Evolutionary conservation across 1,140 invertebrate species (phyloP), one percentile per base, ranked within the genome.

Genomic region (Calliphora vicina): DNA sequence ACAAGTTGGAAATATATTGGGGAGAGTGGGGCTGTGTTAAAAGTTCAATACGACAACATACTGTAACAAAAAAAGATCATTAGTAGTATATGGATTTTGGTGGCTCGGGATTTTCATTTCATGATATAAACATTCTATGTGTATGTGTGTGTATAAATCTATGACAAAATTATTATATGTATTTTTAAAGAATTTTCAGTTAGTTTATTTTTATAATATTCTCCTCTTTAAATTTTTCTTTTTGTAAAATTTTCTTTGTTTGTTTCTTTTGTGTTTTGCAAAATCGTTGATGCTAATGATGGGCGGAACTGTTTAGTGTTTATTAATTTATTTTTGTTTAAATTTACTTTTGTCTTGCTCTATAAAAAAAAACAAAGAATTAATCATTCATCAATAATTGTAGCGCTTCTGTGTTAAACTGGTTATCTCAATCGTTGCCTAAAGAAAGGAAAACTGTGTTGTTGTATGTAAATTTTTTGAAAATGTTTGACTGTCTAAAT

Each of bases 261-360:
- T n/a, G n/a, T n/a, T n/a, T n/a, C n/a, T n/a, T 78, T 74, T 78
- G 35, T 43, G 13, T 42, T 27, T 12, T 76, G 27, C 20, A 26
- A 78, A 78, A 78, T 78, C 74, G 73, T 76, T 76, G 74, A 78
- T 45, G 35, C n/a, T 78, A 43, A 78, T 78, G 74, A 78, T 78
- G 74, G 74, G 74, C 74, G 74, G 74, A 78, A 43, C 74, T 78
- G 74, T 78, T 78, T 43, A 10, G 10, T 23, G 2, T 74, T 74
- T 29, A 12, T 25, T 72, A 26, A n/a, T 35, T 74, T 1, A n/a
- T 29, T 27, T 6, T 25, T 43, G 2, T 45, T 23, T 1, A 23
- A 29, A 23, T 23, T 78, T n/a, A n/a, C 29, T 76, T 1, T 25
- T 43, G 45, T 43, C n/a, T n/a, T n/a, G n/a, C n/a, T n/a, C n/a